These are phyloP conservation scores for Petrocephalus microphthalmus DNA, from an alignment of 2,113 vertebrate genomes.

Conservation along the genomic window DNA sequence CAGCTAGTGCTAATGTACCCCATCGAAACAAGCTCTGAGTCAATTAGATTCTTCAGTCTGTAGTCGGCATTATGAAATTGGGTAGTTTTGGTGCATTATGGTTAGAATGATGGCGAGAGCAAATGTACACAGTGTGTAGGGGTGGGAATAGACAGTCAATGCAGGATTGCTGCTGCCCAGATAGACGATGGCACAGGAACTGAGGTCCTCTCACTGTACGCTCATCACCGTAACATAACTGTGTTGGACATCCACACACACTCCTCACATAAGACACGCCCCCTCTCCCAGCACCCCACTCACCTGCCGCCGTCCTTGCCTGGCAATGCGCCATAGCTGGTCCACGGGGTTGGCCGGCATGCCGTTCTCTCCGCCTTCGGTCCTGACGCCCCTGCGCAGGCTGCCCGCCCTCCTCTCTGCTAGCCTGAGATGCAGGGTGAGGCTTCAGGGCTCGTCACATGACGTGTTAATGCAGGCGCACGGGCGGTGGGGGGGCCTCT, in stretches of 20 bases:
- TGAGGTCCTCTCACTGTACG: not conserved
- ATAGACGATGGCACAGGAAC: not conserved
- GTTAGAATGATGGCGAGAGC: not conserved
- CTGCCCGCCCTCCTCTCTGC: constrained; percentile 55
- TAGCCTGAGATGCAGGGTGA: constrained; percentile 43
- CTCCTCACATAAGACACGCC: not conserved
- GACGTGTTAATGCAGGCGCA: not conserved
- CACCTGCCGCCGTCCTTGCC: constrained; percentile 65
- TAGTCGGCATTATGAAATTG: not conserved
- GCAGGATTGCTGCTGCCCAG: not conserved
- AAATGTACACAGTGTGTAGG: not conserved
- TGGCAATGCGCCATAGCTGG: constrained; percentile 52
- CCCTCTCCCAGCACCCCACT: constrained; percentile 2
- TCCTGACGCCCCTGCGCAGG: constrained; percentile 40
- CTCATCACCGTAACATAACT: not conserved
- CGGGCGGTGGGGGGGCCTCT: not conserved
- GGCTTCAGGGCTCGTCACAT: not conserved
- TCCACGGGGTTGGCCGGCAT: constrained; percentile 40
- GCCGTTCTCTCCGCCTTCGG: constrained; percentile 39
- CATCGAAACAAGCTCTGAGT: not conserved
- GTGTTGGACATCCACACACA: not conserved
- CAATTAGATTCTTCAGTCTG: not conserved
- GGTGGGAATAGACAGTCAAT: not conserved
- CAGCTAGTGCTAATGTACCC: not conserved
- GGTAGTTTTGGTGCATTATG: not conserved